Conservation (phyloP, 2,113 vertebrate genomes). For the Chroicocephalus ridibundus region DNA sequence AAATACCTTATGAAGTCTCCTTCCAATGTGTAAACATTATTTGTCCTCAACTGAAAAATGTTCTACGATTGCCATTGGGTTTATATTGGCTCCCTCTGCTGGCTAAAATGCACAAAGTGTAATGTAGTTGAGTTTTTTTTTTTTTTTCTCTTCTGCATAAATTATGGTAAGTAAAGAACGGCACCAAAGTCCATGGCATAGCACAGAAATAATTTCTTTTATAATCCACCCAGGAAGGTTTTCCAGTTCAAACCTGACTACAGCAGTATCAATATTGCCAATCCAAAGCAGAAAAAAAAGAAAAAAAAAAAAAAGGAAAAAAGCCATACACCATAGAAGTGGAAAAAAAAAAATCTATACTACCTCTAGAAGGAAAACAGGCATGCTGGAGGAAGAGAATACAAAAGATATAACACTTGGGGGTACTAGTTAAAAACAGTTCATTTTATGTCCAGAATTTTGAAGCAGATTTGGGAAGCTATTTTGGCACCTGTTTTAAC, state of each 20-base stretch:
- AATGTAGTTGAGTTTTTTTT: not conserved
- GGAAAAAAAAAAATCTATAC: not conserved
- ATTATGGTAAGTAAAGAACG: not conserved
- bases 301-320: not conserved
- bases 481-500: not conserved
- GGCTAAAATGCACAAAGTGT: not conserved
- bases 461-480: not conserved
- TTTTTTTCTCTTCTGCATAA: not conserved
- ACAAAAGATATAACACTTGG: not conserved
- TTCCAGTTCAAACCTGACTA: not conserved
- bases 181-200: not conserved
- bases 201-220: not conserved
- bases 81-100: constrained; percentile 58
- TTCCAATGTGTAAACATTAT: not conserved
- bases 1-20: not conserved
- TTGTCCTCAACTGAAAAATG: not conserved
- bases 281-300: not conserved
- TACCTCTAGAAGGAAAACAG: not conserved
- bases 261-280: not conserved
- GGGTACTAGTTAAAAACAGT: not conserved
- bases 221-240: not conserved
- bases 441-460: not conserved
- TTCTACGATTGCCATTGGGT: not conserved
- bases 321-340: rapidly evolving
- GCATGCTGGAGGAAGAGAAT: not conserved